Conservation (phyloP, 2,888 invertebrate species). For the Linnaemya tessellans region DNA sequence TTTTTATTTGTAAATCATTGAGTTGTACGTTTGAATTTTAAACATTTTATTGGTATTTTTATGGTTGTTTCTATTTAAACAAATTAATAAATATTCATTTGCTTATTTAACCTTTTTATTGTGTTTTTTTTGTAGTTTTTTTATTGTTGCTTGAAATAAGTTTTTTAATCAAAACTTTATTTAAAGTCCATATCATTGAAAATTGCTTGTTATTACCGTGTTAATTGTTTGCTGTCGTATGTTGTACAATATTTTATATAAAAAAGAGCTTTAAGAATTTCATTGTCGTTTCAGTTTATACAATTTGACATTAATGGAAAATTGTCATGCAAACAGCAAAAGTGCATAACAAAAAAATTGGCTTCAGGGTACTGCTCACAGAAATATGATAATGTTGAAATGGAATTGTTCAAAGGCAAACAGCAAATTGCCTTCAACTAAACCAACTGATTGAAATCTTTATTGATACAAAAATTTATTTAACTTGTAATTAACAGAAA, state of each 20-base stretch:
- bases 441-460: conserved; percentile 44
- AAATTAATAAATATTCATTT: conserved; percentile 68
- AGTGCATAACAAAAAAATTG: not conserved
- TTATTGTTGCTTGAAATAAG: not conserved
- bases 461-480: conserved; percentile 23
- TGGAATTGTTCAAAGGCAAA: conserved; percentile 14
- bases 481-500: not conserved
- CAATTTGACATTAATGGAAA: conserved; percentile 67
- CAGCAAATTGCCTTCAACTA: conserved; percentile 20
- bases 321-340: conserved; percentile 62
- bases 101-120: conserved; percentile 26
- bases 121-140: not conserved
- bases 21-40: conserved; percentile 38
- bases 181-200: conserved; percentile 44
- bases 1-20: not conserved
- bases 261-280: conserved; percentile 37
- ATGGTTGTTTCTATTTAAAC: conserved; percentile 22
- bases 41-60: conserved; percentile 22
- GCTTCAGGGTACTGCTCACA: not conserved
- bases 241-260: not conserved
- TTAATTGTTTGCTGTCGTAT: conserved; percentile 40
- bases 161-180: conserved; percentile 29
- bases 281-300: conserved; percentile 43
- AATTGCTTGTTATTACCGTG: conserved; percentile 55
- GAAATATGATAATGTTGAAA: not conserved